phyloP scores from a whole-genome alignment of 2,888 invertebrate genomes.

The Dromius quadrimaculatus region DNA sequence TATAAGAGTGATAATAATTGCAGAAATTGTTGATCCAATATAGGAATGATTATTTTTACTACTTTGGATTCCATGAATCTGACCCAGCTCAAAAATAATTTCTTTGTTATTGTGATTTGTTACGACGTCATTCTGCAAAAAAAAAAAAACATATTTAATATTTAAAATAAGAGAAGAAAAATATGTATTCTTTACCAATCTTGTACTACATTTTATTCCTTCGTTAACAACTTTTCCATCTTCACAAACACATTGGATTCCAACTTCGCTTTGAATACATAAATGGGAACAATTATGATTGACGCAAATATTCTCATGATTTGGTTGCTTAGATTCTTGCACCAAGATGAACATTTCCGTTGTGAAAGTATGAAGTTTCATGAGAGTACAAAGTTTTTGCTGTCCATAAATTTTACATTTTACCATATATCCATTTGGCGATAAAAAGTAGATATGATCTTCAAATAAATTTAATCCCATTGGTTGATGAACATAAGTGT shows the following conservation, averaged over 20 bases:
- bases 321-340: constrained; percentile 71
- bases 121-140: constrained; percentile 5
- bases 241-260: constrained; percentile 71
- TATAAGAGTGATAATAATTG: constrained; percentile 56
- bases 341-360: constrained; percentile 69
- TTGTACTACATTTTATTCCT: constrained; percentile 61
- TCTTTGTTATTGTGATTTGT: constrained; percentile 13
- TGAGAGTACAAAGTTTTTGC: constrained; percentile 66
- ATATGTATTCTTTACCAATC: constrained; percentile 48
- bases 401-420: constrained; percentile 73
- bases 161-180: constrained; percentile 1
- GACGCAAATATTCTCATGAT: constrained; percentile 68
- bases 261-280: constrained; percentile 70
- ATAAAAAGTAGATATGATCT: constrained; percentile 80
- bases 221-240: constrained; percentile 66
- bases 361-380: constrained; percentile 66
- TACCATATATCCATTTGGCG: constrained; percentile 69
- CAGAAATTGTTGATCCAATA: constrained; percentile 55
- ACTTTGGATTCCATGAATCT: constrained; percentile 52
- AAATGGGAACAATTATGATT: constrained; percentile 71
- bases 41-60: constrained; percentile 15
- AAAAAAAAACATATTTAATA: neutral
- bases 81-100: constrained; percentile 31
- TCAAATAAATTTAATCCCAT: constrained; percentile 79
- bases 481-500: constrained; percentile 69